Evolutionary conservation across 64 coral and sea anemone genomes (phyloP).

Genomic region (Hydrozoanthus tunicans): DNA sequence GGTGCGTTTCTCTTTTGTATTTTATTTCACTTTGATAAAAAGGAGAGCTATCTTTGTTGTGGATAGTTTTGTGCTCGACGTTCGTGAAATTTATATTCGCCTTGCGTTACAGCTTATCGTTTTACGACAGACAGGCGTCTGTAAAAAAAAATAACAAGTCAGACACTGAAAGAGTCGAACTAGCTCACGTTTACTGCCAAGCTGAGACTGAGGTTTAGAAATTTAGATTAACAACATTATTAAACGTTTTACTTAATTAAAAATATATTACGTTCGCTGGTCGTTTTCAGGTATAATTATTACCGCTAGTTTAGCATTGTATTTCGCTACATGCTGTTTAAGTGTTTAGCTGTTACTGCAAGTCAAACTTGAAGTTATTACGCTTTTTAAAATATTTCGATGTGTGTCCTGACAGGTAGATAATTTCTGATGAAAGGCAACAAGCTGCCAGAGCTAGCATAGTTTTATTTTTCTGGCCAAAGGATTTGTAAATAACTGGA

Average conservation of each 20-base stretch:
- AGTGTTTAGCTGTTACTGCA: background rate
- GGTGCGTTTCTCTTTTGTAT: too few species aligned
- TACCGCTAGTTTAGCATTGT: background rate
- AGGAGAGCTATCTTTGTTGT: background rate
- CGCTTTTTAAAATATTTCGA: too few species aligned
- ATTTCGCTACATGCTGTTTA: background rate
- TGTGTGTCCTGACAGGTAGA: too few species aligned
- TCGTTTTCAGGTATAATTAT: too few species aligned
- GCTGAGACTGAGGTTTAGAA: background rate
- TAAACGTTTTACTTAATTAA: constrained; percentile 12
- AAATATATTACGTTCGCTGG: constrained; percentile 30
- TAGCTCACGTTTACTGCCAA: too few species aligned
- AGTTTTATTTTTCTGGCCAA: too few species aligned
- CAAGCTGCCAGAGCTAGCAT: too few species aligned
- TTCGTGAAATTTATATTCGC: background rate
- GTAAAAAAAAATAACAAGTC: background rate
- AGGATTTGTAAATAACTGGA: too few species aligned
- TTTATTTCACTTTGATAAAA: too few species aligned
- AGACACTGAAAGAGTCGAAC: background rate
- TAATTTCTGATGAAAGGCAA: too few species aligned
- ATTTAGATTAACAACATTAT: background rate
- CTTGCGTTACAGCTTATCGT: background rate
- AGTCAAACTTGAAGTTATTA: too few species aligned
- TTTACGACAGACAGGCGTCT: background rate
- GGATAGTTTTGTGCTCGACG: background rate